phyloP scores from a whole-genome alignment of 2,113 vertebrate genomes.

The Ellobius talpinus region DNA sequence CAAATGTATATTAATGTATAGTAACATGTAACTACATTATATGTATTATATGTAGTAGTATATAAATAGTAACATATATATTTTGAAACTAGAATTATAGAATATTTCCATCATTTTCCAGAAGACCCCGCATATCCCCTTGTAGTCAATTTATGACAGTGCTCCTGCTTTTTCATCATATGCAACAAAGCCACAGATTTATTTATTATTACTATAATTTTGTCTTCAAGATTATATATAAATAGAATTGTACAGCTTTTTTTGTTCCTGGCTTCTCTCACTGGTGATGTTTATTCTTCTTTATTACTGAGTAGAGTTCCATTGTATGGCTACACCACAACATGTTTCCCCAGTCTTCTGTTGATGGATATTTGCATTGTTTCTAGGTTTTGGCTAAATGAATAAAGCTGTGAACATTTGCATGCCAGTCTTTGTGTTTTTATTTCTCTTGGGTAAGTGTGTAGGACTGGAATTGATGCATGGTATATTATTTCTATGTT shows the following conservation, averaged over 20 bases:
- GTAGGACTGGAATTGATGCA: constrained; percentile 38
- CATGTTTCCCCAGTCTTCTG: constrained; percentile 47
- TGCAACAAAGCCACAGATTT: neutral
- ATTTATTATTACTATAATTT: constrained; percentile 41
- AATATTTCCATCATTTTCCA: neutral
- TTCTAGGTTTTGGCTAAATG: constrained; percentile 48
- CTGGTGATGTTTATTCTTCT: constrained; percentile 47
- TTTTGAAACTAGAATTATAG: neutral
- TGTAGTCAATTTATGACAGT: neutral
- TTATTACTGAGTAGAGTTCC: constrained; percentile 48
- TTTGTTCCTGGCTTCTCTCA: constrained; percentile 41
- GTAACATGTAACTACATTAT: neutral
- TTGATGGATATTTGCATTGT: constrained; percentile 55
- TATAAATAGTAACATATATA: neutral
- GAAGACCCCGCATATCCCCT: neutral
- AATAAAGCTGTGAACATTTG: constrained; percentile 76
- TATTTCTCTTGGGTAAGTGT: constrained; percentile 68
- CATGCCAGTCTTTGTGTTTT: constrained; percentile 77
- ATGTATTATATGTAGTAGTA: neutral
- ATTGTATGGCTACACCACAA: constrained; percentile 49
- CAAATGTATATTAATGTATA: neutral
- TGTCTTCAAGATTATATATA: constrained; percentile 57
- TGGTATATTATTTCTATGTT: neutral
- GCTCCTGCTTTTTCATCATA: neutral
- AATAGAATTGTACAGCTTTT: constrained; percentile 53